These are phyloP conservation scores for Rhadina sibilatrix DNA, from an alignment of 2,113 vertebrate species.

Conservation along the genomic window DNA sequence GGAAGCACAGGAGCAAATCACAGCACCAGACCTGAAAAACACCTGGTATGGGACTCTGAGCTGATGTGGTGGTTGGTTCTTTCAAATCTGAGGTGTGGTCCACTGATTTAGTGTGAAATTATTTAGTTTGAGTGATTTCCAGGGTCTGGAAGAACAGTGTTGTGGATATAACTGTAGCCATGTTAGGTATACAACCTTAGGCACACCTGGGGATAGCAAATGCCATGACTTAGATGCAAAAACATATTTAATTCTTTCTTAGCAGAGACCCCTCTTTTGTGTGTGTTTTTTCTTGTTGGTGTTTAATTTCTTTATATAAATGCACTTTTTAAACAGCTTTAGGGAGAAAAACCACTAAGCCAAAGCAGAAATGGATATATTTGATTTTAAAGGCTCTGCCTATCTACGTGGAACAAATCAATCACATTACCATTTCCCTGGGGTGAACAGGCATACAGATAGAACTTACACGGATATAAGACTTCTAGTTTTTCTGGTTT, in stretches of 20 bases:
- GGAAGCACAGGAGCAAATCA: background rate
- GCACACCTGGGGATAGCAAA: background rate
- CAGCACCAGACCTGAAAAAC: background rate
- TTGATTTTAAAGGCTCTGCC: background rate
- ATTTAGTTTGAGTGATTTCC: background rate
- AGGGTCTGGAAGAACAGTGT: background rate
- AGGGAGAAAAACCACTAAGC: background rate
- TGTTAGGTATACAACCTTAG: background rate
- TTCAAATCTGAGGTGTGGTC: background rate
- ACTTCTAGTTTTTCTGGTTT: background rate
- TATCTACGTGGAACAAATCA: background rate
- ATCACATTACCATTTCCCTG: background rate
- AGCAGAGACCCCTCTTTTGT: accelerated
- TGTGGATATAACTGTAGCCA: background rate
- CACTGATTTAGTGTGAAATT: background rate
- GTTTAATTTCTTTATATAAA: background rate
- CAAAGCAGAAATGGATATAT: background rate
- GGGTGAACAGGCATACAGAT: background rate
- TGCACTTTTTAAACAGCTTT: background rate
- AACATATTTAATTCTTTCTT: background rate
- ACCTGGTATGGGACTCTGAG: background rate
- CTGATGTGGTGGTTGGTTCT: accelerated
- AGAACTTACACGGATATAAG: background rate
- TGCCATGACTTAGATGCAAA: background rate
- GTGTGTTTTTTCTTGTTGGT: background rate